Evolutionary conservation across 2,797 vertebrate genomes (phyloP), one percentile per base, ranked within the genome.

Genomic region (Dallia pectoralis): DNA sequence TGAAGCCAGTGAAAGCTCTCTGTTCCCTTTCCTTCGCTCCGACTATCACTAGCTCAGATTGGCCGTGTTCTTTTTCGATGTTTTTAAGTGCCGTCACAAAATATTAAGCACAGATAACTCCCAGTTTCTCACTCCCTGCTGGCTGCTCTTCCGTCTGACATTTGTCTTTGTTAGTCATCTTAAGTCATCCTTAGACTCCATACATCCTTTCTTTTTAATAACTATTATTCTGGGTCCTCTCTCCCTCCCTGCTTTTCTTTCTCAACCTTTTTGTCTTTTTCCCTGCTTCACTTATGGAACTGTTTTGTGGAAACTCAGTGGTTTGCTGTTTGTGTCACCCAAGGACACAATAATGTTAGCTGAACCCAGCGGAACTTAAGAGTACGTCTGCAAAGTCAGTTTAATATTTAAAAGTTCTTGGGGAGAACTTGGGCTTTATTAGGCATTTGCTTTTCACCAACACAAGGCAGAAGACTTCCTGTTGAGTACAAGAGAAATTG

Each of bases 1-100:
- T 89, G 84, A 89, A 66, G 79, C 65, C 78, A 74, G 89, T 88
- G 85, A 82, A 84, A 85, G 87, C 87, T 74, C 81, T 65, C 85
- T 80, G 84, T 87, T 84, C 16, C 29, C 48, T 44, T 74, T 85
- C 74, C 81, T 65, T 27, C 61, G 71, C 75, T 44, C 72, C 56
- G 78, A 77, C 71, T 33, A 80, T 67, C 9, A 25, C 19, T 22
- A 25, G 1, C n/a, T 44, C n/a, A 11, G 14, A 5, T 14, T 14
- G 33, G 12, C 19, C 29, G 25, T 15, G 40, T 71, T 61, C 75
- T 73, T 47, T 32, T 65, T 74, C 61, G 9, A 61, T 32, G 30
- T 59, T 15, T 74, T 76, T 73, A 22, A 62, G 67, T 61, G 76
- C 73, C 29, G 70, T 76, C 72, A 83, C 77, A 82, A 44, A 12